Conservation (phyloP, 23 tunicate species). For the Aplidium turbinatum region DNA sequence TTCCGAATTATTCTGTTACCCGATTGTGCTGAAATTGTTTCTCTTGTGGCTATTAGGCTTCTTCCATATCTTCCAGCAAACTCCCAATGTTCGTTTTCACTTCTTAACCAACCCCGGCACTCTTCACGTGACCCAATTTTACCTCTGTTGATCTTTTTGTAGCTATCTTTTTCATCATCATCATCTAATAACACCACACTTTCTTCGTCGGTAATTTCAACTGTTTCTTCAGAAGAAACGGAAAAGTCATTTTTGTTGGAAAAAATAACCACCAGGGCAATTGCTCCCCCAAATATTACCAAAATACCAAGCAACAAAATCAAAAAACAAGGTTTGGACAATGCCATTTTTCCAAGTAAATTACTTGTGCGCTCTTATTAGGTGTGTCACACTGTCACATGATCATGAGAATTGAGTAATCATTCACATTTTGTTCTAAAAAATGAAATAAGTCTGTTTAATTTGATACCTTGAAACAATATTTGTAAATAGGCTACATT, state of each 20-base stretch:
- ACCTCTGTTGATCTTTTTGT: background rate
- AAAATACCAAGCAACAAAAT: conserved; percentile 30
- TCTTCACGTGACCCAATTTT: background rate
- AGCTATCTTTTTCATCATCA: background rate
- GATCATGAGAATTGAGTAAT: no score
- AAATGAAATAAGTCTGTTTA: no score
- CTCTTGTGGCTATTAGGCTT: conserved; percentile 45
- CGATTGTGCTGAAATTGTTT: conserved; percentile 10
- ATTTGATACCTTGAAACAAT: no score
- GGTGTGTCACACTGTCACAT: no score
- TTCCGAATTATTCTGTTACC: conserved; percentile 31
- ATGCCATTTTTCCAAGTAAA: no score
- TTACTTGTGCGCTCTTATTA: no score
- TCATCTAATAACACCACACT: background rate
- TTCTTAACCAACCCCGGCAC: conserved; percentile 10
- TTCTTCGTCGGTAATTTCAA: conserved; percentile 4
- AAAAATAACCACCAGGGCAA: conserved; percentile 48
- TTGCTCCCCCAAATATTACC: conserved; percentile 51
- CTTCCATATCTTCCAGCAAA: conserved; percentile 29
- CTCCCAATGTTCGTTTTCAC: background rate
- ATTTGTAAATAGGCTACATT: no score
- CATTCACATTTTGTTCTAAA: no score
- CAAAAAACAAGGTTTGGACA: conserved; percentile 69
- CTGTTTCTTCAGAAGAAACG: background rate
- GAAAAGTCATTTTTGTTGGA: conserved; percentile 32